These are phyloP conservation scores for Oligia latruncula DNA, from an alignment of 2,888 invertebrate species.

Conservation along the genomic window DNA sequence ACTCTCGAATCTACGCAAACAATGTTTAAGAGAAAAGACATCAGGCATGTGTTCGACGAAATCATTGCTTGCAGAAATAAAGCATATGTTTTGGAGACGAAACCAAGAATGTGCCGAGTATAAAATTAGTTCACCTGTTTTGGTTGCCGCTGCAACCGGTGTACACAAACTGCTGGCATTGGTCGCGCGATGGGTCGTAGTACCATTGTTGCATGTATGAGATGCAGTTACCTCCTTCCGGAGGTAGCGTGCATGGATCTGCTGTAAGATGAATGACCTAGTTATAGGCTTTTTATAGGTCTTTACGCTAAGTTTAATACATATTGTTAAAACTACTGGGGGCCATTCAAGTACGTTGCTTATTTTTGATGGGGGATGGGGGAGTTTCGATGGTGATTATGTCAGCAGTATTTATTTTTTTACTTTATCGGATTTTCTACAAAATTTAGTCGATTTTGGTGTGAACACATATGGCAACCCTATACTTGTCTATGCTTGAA, in stretches of 20 bases:
- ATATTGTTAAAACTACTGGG: not conserved
- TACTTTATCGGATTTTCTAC: no score
- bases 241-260: slow-evolving; percentile 92
- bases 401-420: no score
- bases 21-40: not conserved
- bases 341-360: no score
- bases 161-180: slow-evolving; percentile 95
- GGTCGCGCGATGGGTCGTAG: slow-evolving; percentile 91
- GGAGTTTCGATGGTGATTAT: no score
- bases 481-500: no score
- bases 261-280: slow-evolving; percentile 7
- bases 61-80: not conserved
- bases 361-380: no score
- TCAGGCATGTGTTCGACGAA: not conserved
- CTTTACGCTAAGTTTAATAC: not conserved
- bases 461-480: no score
- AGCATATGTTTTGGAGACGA: not conserved
- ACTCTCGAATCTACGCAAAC: slow-evolving; percentile 90
- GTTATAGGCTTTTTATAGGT: not conserved
- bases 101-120: not conserved
- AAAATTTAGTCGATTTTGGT: no score
- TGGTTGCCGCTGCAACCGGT: slow-evolving; percentile 98
- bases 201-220: slow-evolving; percentile 94
- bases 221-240: slow-evolving; percentile 94
- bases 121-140: slow-evolving; percentile 90